Evolutionary conservation across 1,140 invertebrate genomes (phyloP).

Genomic region (Plodia interpunctella): DNA sequence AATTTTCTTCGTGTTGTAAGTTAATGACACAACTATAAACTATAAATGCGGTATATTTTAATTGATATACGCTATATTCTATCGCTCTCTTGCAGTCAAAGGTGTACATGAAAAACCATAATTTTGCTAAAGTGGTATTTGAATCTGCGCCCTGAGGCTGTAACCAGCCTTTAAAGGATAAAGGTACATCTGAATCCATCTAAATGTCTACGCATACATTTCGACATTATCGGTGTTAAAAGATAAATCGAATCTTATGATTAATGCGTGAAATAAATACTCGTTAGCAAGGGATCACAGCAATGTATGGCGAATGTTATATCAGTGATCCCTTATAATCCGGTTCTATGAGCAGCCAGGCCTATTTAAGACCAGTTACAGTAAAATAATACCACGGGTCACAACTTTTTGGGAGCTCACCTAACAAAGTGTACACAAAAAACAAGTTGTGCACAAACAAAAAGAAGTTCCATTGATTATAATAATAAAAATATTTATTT

Average conservation of each 20-base stretch:
- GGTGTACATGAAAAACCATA: background rate
- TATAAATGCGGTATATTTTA: too few relatives aligned
- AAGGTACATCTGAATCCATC: background rate
- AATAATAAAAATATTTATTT: too few relatives aligned
- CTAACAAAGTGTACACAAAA: too few relatives aligned
- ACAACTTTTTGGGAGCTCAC: too few relatives aligned
- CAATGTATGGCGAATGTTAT: slow-evolving; percentile 10
- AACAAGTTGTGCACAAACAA: too few relatives aligned
- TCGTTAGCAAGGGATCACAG: background rate
- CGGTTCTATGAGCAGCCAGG: slow-evolving; percentile 25
- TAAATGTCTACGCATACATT: background rate
- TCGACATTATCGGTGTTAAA: background rate
- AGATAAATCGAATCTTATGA: background rate
- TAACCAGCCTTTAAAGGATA: background rate
- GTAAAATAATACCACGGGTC: too few relatives aligned
- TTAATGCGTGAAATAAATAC: slow-evolving; percentile 1
- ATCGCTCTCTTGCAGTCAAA: too few relatives aligned
- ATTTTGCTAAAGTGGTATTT: background rate
- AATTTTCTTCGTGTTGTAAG: too few relatives aligned
- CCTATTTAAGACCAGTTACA: slow-evolving; percentile 19
- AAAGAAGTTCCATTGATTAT: too few relatives aligned
- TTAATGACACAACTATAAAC: too few relatives aligned
- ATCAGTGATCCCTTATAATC: slow-evolving; percentile 8
- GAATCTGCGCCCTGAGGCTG: background rate
- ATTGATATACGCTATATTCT: too few relatives aligned